Conservation (phyloP, 2,888 invertebrate genomes). For the Ctenicera cuprea region DNA sequence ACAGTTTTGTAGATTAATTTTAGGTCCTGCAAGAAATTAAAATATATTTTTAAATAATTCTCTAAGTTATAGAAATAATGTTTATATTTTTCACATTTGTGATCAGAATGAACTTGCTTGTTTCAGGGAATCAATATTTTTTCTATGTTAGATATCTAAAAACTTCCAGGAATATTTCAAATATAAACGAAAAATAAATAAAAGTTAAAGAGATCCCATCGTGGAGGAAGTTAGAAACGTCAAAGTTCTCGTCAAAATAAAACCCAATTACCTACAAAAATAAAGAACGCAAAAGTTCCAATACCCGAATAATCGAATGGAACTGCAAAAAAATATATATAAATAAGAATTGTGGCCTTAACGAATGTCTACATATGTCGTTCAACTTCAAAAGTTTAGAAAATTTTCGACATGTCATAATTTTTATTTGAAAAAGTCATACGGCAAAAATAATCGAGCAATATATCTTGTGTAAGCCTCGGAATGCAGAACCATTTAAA, state of each 20-base stretch:
- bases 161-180: too few species aligned
- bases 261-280: conserved; percentile 21
- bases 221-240: too few species aligned
- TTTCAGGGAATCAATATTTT: too few species aligned
- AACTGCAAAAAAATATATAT: not conserved
- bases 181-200: too few species aligned
- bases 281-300: conserved; percentile 11
- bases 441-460: conserved; percentile 53
- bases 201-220: too few species aligned
- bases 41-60: too few species aligned
- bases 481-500: conserved; percentile 65
- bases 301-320: conserved; percentile 1
- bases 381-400: conserved; percentile 7
- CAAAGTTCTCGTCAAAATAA: conserved; percentile 6
- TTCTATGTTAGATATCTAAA: too few species aligned
- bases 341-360: not conserved
- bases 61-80: too few species aligned
- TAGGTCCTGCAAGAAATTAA: too few species aligned
- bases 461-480: conserved; percentile 63
- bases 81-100: too few species aligned
- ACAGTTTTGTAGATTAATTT: too few species aligned
- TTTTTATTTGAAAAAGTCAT: conserved; percentile 48
- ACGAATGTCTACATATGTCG: conserved; percentile 15
- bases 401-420: conserved; percentile 39
- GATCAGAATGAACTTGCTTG: too few species aligned